Evolutionary conservation across 2,888 invertebrate species (phyloP).

Genomic region (Polymixis lichenea): DNA sequence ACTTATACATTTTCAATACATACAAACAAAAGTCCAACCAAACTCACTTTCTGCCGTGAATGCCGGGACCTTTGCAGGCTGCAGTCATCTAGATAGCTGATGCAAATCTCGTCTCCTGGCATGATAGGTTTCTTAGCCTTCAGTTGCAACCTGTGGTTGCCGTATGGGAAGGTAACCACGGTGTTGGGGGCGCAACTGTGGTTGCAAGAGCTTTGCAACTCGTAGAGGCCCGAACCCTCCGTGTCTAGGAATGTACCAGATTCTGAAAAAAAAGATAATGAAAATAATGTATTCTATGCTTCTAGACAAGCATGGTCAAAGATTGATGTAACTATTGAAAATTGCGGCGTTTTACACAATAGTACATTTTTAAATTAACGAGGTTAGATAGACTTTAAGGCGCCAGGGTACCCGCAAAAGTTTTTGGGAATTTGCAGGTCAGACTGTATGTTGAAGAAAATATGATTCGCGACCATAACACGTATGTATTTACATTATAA

Average conservation of each 20-base stretch:
- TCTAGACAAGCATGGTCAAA: too few relatives aligned
- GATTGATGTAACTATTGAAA: too few relatives aligned
- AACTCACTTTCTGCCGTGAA: slow-evolving; percentile 94
- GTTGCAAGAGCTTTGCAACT: slow-evolving; percentile 96
- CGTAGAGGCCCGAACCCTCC: slow-evolving; percentile 97
- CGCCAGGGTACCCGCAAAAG: too few relatives aligned
- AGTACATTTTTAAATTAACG: too few relatives aligned
- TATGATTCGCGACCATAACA: too few relatives aligned
- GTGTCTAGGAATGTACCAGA: slow-evolving; percentile 96
- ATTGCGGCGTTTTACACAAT: too few relatives aligned
- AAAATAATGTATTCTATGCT: neutral
- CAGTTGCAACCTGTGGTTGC: slow-evolving; percentile 94
- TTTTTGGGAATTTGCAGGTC: too few relatives aligned
- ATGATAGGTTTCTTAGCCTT: slow-evolving; percentile 93
- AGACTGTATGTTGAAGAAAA: too few relatives aligned
- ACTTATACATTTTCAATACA: neutral
- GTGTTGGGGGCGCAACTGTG: slow-evolving; percentile 98
- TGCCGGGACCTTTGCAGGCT: slow-evolving; percentile 95
- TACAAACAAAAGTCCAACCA: too few relatives aligned
- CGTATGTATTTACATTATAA: too few relatives aligned
- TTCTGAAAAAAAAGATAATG: slow-evolving; percentile 74
- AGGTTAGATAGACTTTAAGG: too few relatives aligned
- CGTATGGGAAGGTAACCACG: slow-evolving; percentile 95
- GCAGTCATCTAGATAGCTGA: slow-evolving; percentile 97
- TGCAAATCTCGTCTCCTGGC: slow-evolving; percentile 96